Evolutionary conservation across 2,113 vertebrate genomes (phyloP), one percentile per base, ranked within the genome.

Genomic region (Emydocephalus ijimae): DNA sequence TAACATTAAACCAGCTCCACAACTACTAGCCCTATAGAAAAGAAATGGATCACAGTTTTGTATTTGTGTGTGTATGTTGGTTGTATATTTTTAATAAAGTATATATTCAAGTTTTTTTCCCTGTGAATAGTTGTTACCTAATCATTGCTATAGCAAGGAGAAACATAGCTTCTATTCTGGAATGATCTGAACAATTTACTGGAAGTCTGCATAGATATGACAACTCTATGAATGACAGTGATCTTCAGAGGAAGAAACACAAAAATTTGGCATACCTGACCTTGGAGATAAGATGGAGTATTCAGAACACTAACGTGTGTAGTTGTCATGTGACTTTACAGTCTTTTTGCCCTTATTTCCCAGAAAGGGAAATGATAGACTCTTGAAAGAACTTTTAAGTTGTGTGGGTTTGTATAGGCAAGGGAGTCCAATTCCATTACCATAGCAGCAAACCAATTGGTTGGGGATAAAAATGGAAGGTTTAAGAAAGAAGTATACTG

Each of bases 161-260:
- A 91, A 55, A n/a, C 52, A 92, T 90, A 45, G 85, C 61, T 45
- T 15, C 39, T 45, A 14, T 34, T 86, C 64, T 74, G 90, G 74
- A 91, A 86, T 18, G 5, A 0, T 24, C 55, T 89, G 90, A 87
- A 61, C 43, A 52, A 34, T 87, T 90, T 12, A 3, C 43, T 48
- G 52, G 23, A 88, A 56, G 86, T 90, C 48, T 0, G 26, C 52
- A 90, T 89, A 90, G 15, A 74, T 57, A 1, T 74, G 50, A 92
- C 74, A 59, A 88, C 15, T 69, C 8, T 85, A n/a, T 54, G 90
- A 92, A 94, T 93, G 87, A 86, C 20, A 43, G 24, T 21, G 91
- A 57, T 39, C 87, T 90, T 92, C 15, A 23, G 64, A 90, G 59
- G 21, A 57, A 88, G 11, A 91, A 89, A 85, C 39, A 26, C 52